Conservation (phyloP, 2,888 invertebrate species). For the Eupithecia subumbrata region DNA sequence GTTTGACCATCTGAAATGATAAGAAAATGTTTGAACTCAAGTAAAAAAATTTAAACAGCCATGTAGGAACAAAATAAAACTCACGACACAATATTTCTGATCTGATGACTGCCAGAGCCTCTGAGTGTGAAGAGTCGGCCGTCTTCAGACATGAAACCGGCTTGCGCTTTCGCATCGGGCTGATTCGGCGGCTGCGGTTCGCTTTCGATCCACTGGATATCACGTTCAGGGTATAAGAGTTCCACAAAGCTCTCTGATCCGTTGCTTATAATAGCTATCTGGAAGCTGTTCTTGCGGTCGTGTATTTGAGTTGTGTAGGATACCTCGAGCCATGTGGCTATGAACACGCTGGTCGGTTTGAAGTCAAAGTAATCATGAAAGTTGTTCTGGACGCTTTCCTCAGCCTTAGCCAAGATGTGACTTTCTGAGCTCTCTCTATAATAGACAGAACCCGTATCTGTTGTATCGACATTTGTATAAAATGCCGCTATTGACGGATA, state of each 20-base stretch:
- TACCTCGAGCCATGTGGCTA: slow-evolving; percentile 96
- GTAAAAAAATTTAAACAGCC: not conserved
- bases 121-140: slow-evolving; percentile 89
- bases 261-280: slow-evolving; percentile 87
- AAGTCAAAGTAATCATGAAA: slow-evolving; percentile 90
- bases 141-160: slow-evolving; percentile 94
- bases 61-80: slow-evolving; percentile 39
- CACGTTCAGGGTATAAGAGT: slow-evolving; percentile 93
- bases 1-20: slow-evolving; percentile 91
- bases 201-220: slow-evolving; percentile 96
- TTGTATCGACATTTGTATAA: slow-evolving; percentile 95
- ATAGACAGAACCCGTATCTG: slow-evolving; percentile 88
- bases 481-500: slow-evolving; percentile 95
- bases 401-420: slow-evolving; percentile 86
- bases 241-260: slow-evolving; percentile 93
- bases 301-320: slow-evolving; percentile 89
- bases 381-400: slow-evolving; percentile 87
- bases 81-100: slow-evolving; percentile 91
- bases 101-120: slow-evolving; percentile 96
- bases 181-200: slow-evolving; percentile 89
- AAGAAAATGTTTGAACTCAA: slow-evolving; percentile 7
- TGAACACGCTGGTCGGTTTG: slow-evolving; percentile 89
- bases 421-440: slow-evolving; percentile 87
- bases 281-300: slow-evolving; percentile 94
- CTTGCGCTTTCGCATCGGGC: slow-evolving; percentile 96